phyloP scores from a whole-genome alignment of 2,797 vertebrate species.

The Gouania willdenowi region DNA sequence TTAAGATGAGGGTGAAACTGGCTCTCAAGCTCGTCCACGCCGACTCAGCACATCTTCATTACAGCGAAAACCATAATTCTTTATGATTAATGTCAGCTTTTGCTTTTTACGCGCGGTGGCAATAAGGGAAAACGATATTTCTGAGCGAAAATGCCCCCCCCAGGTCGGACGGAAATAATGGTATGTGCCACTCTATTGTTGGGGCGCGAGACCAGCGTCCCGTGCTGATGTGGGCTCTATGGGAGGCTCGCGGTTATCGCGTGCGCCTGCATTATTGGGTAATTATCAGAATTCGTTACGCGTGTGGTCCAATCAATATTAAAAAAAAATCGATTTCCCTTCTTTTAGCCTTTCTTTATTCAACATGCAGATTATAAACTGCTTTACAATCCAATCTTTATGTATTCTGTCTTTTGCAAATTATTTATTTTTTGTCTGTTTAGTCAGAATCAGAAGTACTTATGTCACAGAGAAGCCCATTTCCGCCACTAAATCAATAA shows the following conservation, averaged over 20 bases:
- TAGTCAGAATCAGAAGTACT: no score
- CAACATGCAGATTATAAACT: no score
- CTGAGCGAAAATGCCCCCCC: conserved; percentile 53
- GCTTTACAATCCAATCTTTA: background rate
- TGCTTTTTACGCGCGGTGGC: no score
- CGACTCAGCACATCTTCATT: background rate
- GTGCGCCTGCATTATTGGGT: conserved; percentile 41
- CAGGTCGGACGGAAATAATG: conserved; percentile 51
- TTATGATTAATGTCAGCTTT: accelerated
- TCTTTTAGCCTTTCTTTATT: no score
- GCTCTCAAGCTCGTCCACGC: background rate
- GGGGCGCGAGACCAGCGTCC: conserved; percentile 55
- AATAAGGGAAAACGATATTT: no score
- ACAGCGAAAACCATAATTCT: accelerated
- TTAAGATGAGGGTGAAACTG: background rate
- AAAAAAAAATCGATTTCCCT: no score
- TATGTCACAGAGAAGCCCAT: no score
- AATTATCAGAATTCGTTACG: conserved; percentile 3
- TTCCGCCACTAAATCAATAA: no score
- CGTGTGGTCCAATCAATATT: conserved; percentile 29
- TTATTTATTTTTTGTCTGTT: no score
- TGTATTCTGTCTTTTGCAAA: no score
- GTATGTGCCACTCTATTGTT: conserved; percentile 80
- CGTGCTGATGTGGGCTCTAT: conserved; percentile 40
- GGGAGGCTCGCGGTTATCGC: conserved; percentile 32